These are phyloP conservation scores for Gallinago solitaria DNA, from an alignment of 2,797 vertebrate species.

Conservation along the genomic window DNA sequence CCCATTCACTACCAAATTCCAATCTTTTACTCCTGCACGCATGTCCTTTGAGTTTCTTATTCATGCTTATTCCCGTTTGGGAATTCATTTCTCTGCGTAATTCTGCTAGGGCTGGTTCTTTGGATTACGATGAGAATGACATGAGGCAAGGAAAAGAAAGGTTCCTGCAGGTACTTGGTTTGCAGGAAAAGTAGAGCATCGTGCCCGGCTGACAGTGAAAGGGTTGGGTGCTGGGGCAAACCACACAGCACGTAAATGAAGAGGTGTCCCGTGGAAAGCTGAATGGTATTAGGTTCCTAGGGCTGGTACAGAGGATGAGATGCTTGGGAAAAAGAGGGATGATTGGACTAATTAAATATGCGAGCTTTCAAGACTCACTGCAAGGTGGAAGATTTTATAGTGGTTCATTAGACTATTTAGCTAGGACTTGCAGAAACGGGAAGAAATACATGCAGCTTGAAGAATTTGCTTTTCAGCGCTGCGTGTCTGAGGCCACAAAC, in stretches of 20 bases:
- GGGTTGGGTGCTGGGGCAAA: neutral
- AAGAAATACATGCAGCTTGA: neutral
- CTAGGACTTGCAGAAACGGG: neutral
- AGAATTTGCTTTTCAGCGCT: neutral
- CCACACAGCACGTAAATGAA: neutral
- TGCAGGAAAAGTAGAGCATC: neutral
- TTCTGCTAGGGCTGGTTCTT: neutral
- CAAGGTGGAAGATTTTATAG: neutral
- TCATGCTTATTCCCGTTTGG: neutral
- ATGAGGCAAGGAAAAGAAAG: neutral
- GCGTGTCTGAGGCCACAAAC: neutral
- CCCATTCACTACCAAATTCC: neutral
- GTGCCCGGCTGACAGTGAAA: neutral
- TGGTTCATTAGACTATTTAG: neutral
- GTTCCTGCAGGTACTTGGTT: neutral
- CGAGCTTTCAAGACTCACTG: neutral
- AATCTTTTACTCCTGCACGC: neutral
- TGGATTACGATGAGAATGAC: neutral
- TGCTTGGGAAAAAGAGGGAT: neutral
- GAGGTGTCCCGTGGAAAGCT: neutral
- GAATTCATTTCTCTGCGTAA: neutral
- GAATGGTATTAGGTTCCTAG: neutral
- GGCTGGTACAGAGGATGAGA: neutral
- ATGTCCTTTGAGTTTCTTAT: neutral
- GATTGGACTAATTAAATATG: neutral